These are phyloP conservation scores for Plecotus auritus DNA, from an alignment of 2,113 vertebrate species.

Conservation along the genomic window DNA sequence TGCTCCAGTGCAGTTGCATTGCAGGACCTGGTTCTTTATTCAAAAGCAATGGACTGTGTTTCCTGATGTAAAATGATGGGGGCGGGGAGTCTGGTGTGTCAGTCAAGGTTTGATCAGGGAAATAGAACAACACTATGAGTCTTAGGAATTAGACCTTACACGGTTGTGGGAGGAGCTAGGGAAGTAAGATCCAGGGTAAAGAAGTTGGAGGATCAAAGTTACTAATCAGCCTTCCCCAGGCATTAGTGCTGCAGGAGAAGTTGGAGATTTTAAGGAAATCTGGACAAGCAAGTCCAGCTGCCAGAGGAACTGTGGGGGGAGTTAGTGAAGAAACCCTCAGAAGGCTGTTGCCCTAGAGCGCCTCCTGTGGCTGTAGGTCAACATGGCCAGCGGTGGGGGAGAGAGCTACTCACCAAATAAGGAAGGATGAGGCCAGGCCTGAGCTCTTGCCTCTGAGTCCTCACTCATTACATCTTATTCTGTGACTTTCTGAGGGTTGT, in stretches of 20 bases:
- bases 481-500: not conserved
- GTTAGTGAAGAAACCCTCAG: not conserved
- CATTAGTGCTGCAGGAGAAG: not conserved
- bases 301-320: not conserved
- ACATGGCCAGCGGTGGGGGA: rapidly evolving
- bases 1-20: not conserved
- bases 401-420: not conserved
- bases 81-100: not conserved
- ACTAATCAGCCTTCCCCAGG: not conserved
- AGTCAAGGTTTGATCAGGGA: not conserved
- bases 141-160: not conserved
- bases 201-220: not conserved
- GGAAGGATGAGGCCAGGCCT: not conserved
- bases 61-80: not conserved
- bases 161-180: not conserved
- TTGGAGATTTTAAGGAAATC: not conserved
- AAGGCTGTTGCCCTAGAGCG: not conserved
- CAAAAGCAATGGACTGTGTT: not conserved
- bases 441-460: not conserved
- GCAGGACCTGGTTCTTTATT: not conserved
- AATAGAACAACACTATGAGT: not conserved
- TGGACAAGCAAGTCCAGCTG: not conserved
- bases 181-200: not conserved
- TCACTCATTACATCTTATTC: not conserved
- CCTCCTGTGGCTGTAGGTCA: not conserved